A percentile compares a stretch with the other conserved stretches of the same genome.
Evolutionary conservation across 2,888 invertebrate genomes (phyloP).

Genomic region (Polyommatus icarus): DNA sequence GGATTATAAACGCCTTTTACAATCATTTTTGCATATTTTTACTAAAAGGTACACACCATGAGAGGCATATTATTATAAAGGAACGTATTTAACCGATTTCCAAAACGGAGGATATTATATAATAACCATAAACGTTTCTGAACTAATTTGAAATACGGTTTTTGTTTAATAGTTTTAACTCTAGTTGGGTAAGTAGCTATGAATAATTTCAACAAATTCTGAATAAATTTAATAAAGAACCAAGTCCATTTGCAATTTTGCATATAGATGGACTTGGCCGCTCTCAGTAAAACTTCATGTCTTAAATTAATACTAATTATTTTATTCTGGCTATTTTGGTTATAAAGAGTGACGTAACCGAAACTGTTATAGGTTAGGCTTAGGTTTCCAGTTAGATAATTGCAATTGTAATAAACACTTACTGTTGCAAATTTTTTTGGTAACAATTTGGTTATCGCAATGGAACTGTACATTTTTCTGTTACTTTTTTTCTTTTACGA

Average conservation of each 20-base stretch:
- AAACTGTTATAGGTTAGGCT: background rate
- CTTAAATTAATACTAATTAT: conserved; percentile 29
- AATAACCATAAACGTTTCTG: background rate
- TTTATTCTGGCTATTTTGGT: conserved; percentile 1
- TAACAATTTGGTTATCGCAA: no score
- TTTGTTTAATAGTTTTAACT: conserved; percentile 28
- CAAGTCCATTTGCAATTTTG: conserved; percentile 44
- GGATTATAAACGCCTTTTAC: no score
- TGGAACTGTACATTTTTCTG: no score
- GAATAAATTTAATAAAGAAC: conserved; percentile 45
- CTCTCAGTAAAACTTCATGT: conserved; percentile 24
- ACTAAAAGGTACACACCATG: no score
- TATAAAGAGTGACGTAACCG: background rate
- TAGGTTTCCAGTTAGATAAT: background rate
- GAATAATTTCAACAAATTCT: conserved; percentile 46
- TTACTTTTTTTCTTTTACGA: no score
- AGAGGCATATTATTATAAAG: no score
- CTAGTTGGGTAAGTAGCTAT: conserved; percentile 41
- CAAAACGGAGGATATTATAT: no score
- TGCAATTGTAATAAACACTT: no score
- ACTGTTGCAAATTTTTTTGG: no score
- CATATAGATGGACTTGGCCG: conserved; percentile 42
- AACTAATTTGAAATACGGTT: conserved; percentile 32
- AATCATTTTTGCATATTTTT: no score
- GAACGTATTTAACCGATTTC: no score